Base-by-base conservation (phyloP, 2,797 vertebrate genomes). In the Hypotaenidia philippensis region DNA sequence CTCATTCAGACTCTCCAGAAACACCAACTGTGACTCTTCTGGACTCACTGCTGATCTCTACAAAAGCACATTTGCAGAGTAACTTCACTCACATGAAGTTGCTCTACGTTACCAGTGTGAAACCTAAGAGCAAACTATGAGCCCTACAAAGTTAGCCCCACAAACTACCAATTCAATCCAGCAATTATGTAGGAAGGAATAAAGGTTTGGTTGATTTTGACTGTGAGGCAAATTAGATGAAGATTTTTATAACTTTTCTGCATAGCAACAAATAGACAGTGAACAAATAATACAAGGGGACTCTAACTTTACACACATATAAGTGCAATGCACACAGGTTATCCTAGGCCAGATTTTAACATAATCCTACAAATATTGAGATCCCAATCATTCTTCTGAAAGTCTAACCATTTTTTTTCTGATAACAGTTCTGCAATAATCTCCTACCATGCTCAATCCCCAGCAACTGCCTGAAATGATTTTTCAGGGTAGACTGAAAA, bases 401-500 rank as follows among this genome's bases (percentile, higher is more conserved):
- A 85, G 56, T 31, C 23, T 59, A 79, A 76, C 10, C 15, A 4
- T 32, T 63, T 60, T 19, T 19, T 53, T 80, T 14, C 63, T 55
- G 6, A 27, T 12, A 60, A 6, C 26, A 26, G 55, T 86, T 68
- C 65, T 66, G 27, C 32, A 59, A 16, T 36, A 29, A 17, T 45
- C 84, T 60, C 25, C n/a, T 32, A 47, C 32, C 55, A 11, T 20
- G 17, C 4, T 80, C 74, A 90, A 78, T 65, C 32, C 19, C 26
- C 10, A 57, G 9, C 11, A 0, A 78, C 25, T 0, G 1, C 23
- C 36, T 40, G 27, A 89, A 89, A 84, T 34, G 1, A 52, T 66
- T 86, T 90, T 89, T 78, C 89, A 89, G 50, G 64, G 72, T 36
- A 89, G 31, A 65, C 8, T n/a, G 50, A 89, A 93, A 79, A 80